Base-by-base conservation (phyloP, 2,888 invertebrate species). In the Cantharis flavilabris region DNA sequence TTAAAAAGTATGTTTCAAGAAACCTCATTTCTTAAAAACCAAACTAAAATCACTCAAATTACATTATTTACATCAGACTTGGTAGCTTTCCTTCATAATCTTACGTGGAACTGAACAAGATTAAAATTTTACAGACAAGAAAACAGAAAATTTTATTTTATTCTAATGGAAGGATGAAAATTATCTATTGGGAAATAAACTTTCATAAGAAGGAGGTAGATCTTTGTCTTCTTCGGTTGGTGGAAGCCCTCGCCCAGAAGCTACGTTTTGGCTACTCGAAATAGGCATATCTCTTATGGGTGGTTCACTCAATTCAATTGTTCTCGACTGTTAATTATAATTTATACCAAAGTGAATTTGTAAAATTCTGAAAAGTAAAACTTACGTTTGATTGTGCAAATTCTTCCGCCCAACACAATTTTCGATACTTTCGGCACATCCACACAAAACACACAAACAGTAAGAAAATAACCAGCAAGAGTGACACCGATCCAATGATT, bases 161-260 rank as follows among this genome's bases (percentile, higher is more conserved):
- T 72, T 62, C n/a, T 26, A 28, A 62, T 72, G 71, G 18, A 18
- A 71, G 13, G 1, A 9, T 9, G 3, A 13, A 28, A 64, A 65
- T 76, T 83, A 81, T 81, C 83, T 81, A 73, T 73, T 85, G 2
- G 91, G 91, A 82, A 91, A 91, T 70, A 91, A 84, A 67, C 90
- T 90, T 75, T 91, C 90, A 79, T 91, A 91, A 62, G 90, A 90
- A 7, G 91, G 91, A 2, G 91, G 91, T 75, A 91, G 84, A 85
- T 91, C 91, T 82, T 91, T 91, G 81, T 90, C 89, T 11, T 87
- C 86, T 11, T 87, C 86, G 2, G 86, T 82, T 9, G 87, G 81
- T 16, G 88, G 81, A 18, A 87, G 67, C 62, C 18, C 20, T 7
- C 16, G 84, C 1, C 85, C 84, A 1, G 88, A 26, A 28, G 76